Evolutionary conservation across 2,797 vertebrate genomes (phyloP).

Genomic region (Toxotes lorentzi): DNA sequence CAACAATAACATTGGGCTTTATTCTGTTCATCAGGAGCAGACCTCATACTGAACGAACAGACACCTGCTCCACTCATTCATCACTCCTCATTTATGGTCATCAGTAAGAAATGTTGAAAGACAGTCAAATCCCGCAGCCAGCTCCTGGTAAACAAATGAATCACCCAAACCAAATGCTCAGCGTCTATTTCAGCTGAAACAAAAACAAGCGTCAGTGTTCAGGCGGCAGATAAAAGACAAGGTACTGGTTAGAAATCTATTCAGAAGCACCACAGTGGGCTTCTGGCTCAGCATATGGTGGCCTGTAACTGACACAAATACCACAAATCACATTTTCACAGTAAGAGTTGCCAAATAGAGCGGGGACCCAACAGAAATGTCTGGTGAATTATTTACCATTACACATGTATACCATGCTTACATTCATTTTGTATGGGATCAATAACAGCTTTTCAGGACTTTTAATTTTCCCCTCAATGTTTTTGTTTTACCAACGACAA

Average conservation of each 20-base stretch:
- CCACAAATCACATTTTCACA: slow-evolving; percentile 44
- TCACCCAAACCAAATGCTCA: slow-evolving; percentile 43
- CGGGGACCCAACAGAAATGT: slow-evolving; percentile 6
- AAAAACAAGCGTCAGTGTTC: background rate
- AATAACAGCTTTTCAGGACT: background rate
- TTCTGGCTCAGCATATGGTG: slow-evolving; percentile 63
- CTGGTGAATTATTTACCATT: slow-evolving; percentile 1
- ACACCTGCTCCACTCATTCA: slow-evolving; percentile 32
- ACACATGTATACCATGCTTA: too few species aligned
- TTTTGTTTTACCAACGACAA: background rate
- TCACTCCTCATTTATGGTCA: slow-evolving; percentile 14
- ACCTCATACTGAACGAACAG: slow-evolving; percentile 11
- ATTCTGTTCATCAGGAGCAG: background rate
- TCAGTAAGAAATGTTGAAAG: slow-evolving; percentile 21
- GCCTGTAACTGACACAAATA: slow-evolving; percentile 60
- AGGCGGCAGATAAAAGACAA: slow-evolving; percentile 29
- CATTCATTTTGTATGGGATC: background rate
- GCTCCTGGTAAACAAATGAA: slow-evolving; percentile 58
- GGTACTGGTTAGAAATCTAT: slow-evolving; percentile 19
- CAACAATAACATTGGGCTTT: background rate
- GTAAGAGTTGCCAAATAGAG: slow-evolving; percentile 33
- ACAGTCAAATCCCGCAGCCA: slow-evolving; percentile 25
- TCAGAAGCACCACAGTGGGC: slow-evolving; percentile 39
- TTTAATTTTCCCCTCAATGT: background rate
- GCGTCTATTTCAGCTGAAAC: slow-evolving; percentile 30